Evolutionary conservation across 2,888 invertebrate species (phyloP).

Genomic region (Acanthosepion pharaonis): DNA sequence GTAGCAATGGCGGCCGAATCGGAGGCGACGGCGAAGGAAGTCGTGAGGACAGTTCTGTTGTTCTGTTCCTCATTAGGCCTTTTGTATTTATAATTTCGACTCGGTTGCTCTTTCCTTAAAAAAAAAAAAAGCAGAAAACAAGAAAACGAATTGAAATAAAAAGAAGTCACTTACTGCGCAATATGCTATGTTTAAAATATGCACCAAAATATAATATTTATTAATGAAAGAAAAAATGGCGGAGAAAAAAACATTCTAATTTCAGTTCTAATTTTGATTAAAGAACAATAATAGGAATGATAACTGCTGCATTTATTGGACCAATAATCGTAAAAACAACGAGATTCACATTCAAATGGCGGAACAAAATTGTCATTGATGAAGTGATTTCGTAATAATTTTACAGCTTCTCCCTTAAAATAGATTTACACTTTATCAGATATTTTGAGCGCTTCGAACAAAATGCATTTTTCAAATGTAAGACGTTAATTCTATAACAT

Average conservation of each 20-base stretch:
- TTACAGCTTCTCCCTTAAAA: neutral
- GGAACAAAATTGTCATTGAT: neutral
- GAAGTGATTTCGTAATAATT: neutral
- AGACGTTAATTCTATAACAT: neutral
- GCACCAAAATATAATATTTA: neutral
- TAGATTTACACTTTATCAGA: neutral
- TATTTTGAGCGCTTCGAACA: neutral
- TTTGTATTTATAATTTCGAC: neutral
- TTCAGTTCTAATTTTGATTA: neutral
- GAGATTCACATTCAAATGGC: neutral
- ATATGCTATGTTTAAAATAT: neutral
- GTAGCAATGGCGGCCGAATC: neutral
- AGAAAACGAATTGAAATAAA: neutral
- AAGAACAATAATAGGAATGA: neutral
- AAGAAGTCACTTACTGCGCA: neutral
- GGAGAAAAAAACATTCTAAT: neutral
- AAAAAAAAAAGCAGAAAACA: neutral
- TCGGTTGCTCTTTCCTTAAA: neutral
- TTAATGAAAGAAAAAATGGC: neutral
- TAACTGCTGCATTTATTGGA: neutral
- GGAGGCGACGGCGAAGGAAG: neutral
- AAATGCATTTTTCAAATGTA: neutral
- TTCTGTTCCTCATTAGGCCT: conserved; percentile 21
- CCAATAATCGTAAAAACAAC: neutral
- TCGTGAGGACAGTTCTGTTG: neutral